Base-by-base conservation (phyloP, 2,888 invertebrate genomes). In the Aelia acuminata region DNA sequence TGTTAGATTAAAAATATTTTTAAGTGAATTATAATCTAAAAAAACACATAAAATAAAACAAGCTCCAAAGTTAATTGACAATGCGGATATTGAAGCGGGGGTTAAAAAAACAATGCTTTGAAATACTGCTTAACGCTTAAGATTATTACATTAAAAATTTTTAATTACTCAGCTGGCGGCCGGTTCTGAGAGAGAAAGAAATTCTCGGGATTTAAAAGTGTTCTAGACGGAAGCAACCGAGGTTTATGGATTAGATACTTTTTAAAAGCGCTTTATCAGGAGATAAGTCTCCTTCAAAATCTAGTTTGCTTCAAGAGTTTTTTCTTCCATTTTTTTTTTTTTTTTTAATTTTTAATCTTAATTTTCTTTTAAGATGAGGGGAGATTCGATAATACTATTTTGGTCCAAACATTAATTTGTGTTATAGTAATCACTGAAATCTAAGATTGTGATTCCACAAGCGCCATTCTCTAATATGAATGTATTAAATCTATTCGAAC, bases 11-110 rank as follows among this genome's bases (percentile, higher is more conserved):
- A 49, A 49, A 49, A 15, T 15, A 49, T 15, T 49, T 53, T 84
- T 87, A 86, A n/a, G 70, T 48, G 43, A 48, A n/a, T n/a, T n/a
- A n/a, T n/a, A n/a, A n/a, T 84, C n/a, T 85, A 20, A 3, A 7
- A 26, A 57, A n/a, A n/a, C 4, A 70, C 3, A 11, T 10, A 63
- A 63, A 63, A 13, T 7, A 88, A 86, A 85, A n/a, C 53, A 53
- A 53, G n/a, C 53, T 53, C 4, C 3, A 0, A 13, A 0, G 11
- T 31, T 31, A 35, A 31, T 18, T 13, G 26, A 0, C 11, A 57
- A 26, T 63, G 18, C 7, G 18, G 18, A 31, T 63, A 31, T 31
- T 63, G 15, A 7, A 22, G 63, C 5, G 7, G 31, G 5, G 15
- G 7, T 18, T n/a, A 35, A 18, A 63, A 18, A 63, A 63, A 31